phyloP scores from a whole-genome alignment of 2,888 invertebrate genomes.

The Scotopteryx bipunctaria region DNA sequence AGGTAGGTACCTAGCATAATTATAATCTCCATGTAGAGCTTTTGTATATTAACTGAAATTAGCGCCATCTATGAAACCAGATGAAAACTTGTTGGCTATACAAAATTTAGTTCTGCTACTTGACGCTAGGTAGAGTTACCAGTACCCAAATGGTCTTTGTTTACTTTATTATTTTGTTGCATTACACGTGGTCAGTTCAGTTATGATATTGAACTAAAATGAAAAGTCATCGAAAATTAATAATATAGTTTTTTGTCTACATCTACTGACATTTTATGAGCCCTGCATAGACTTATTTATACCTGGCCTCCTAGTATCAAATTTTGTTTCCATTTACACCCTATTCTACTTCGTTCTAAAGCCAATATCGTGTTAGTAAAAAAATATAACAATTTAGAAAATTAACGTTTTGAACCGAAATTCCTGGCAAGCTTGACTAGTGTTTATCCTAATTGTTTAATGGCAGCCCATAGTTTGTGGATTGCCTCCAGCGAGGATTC shows the following conservation, averaged over 20 bases:
- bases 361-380: no score
- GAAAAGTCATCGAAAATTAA: no score
- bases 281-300: no score
- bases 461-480: conserved; percentile 24
- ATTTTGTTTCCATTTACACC: no score
- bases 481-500: conserved; percentile 18
- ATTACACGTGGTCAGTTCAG: no score
- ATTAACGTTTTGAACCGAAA: conserved; percentile 1
- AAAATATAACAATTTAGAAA: no score
- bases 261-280: no score
- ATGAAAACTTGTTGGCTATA: conserved; percentile 12
- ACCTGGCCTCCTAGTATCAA: no score
- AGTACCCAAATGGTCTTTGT: neutral
- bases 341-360: no score
- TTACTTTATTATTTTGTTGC: no score
- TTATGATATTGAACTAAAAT: no score
- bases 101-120: conserved; percentile 24
- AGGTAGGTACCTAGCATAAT: neutral
- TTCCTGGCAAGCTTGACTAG: conserved; percentile 14
- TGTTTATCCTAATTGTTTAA: conserved; percentile 38
- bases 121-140: conserved; percentile 21
- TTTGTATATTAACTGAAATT: neutral
- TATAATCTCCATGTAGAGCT: neutral
- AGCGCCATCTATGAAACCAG: conserved; percentile 38
- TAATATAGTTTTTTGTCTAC: no score